phyloP scores from a whole-genome alignment of 2,888 invertebrate genomes.

The Lithophane leautieri region DNA sequence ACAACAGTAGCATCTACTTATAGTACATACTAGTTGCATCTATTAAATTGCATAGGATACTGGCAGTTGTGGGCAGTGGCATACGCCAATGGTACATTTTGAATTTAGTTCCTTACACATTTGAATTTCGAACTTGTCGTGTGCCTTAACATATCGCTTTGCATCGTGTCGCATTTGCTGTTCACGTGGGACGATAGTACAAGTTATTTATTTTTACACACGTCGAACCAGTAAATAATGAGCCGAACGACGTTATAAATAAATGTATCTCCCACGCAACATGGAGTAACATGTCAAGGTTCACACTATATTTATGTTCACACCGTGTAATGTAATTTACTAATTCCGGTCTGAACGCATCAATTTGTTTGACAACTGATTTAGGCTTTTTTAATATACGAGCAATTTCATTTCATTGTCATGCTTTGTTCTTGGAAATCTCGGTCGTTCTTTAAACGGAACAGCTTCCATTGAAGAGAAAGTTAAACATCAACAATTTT shows the following conservation, averaged over 20 bases:
- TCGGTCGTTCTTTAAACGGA: neutral
- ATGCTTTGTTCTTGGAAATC: constrained; percentile 11
- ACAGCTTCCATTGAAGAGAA: constrained; percentile 28
- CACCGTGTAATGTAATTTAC: constrained; percentile 74
- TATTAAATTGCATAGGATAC: constrained; percentile 21
- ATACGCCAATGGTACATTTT: constrained; percentile 25
- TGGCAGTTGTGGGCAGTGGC: constrained; percentile 27
- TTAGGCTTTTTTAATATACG: constrained; percentile 40
- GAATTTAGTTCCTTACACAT: constrained; percentile 29
- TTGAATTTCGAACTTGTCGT: constrained; percentile 36
- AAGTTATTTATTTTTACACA: constrained; percentile 63
- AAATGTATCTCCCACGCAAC: constrained; percentile 78
- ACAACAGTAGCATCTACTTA: neutral
- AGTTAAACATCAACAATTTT: constrained; percentile 39
- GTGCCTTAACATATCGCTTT: constrained; percentile 1
- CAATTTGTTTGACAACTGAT: constrained; percentile 69
- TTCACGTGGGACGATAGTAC: constrained; percentile 17
- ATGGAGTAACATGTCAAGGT: constrained; percentile 86
- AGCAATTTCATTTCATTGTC: constrained; percentile 8
- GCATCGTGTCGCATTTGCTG: constrained; percentile 30
- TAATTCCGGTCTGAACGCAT: constrained; percentile 69
- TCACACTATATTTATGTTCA: constrained; percentile 77
- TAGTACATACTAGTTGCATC: constrained; percentile 11
- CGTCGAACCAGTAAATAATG: constrained; percentile 60
- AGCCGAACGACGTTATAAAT: constrained; percentile 73